Evolutionary conservation across 2,888 invertebrate species (phyloP).

Genomic region (Dryadula phaetusa): DNA sequence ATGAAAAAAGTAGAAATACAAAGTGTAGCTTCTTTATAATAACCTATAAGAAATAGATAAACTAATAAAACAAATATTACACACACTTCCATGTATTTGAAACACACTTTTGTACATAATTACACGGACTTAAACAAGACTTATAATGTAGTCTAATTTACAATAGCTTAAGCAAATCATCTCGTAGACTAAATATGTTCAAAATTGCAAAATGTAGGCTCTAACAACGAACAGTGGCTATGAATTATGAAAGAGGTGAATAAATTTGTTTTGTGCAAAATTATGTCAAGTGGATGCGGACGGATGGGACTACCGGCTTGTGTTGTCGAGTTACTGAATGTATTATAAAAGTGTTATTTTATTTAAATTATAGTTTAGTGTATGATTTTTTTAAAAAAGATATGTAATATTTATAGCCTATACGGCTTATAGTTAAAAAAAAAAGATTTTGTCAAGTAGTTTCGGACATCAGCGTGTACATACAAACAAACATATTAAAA

Average conservation of each 20-base stretch:
- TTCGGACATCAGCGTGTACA: too few relatives aligned
- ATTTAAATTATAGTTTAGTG: neutral
- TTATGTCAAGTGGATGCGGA: constrained; percentile 38
- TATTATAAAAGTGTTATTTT: constrained; percentile 3
- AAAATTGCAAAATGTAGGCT: constrained; percentile 20
- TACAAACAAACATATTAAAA: too few relatives aligned
- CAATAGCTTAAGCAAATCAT: constrained; percentile 5
- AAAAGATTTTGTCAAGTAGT: too few relatives aligned
- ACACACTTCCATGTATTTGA: too few relatives aligned
- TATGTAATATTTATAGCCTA: too few relatives aligned
- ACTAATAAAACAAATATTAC: too few relatives aligned
- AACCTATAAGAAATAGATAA: too few relatives aligned
- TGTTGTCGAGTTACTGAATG: constrained; percentile 10
- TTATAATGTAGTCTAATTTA: neutral
- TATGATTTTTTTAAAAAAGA: neutral
- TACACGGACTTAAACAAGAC: too few relatives aligned
- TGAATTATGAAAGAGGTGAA: constrained; percentile 41
- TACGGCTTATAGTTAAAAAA: too few relatives aligned
- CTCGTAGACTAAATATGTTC: neutral
- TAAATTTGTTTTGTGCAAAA: constrained; percentile 35
- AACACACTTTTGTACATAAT: too few relatives aligned
- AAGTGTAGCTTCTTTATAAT: too few relatives aligned
- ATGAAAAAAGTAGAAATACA: too few relatives aligned
- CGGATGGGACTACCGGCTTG: constrained; percentile 16
- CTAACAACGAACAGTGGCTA: constrained; percentile 26